Evolutionary conservation across 2,888 invertebrate species (phyloP).

Genomic region (Yponomeuta malinellus): DNA sequence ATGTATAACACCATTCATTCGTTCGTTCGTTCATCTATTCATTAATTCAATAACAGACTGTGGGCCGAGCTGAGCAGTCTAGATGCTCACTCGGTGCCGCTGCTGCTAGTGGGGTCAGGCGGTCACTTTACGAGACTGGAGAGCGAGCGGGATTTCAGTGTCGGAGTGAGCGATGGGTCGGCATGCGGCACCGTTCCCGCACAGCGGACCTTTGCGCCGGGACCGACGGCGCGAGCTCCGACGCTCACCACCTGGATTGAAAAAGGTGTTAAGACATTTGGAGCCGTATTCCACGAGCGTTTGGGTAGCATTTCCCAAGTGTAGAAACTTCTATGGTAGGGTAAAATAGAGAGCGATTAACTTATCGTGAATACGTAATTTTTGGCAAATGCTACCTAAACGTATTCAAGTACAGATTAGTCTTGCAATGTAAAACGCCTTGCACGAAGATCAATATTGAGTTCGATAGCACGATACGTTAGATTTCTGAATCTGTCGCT

Average conservation of each 20-base stretch:
- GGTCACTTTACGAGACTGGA: slow-evolving; percentile 74
- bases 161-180: slow-evolving; percentile 66
- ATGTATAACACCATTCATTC: no score
- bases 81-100: slow-evolving; percentile 2
- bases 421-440: neutral
- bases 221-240: slow-evolving; percentile 67
- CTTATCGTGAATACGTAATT: no score
- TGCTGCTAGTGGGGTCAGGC: slow-evolving; percentile 45
- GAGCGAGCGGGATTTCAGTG: slow-evolving; percentile 72
- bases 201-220: slow-evolving; percentile 63
- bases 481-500: no score
- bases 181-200: slow-evolving; percentile 54
- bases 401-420: neutral
- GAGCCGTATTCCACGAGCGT: neutral
- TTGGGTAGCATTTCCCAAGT: neutral
- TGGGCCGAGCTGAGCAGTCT: neutral
- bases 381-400: neutral
- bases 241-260: slow-evolving; percentile 54
- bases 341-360: no score
- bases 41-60: no score
- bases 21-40: no score
- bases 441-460: no score
- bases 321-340: neutral
- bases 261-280: neutral
- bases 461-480: no score